These are phyloP conservation scores for Enoplosus armatus DNA, from an alignment of 2,797 vertebrate genomes.

Conservation along the genomic window DNA sequence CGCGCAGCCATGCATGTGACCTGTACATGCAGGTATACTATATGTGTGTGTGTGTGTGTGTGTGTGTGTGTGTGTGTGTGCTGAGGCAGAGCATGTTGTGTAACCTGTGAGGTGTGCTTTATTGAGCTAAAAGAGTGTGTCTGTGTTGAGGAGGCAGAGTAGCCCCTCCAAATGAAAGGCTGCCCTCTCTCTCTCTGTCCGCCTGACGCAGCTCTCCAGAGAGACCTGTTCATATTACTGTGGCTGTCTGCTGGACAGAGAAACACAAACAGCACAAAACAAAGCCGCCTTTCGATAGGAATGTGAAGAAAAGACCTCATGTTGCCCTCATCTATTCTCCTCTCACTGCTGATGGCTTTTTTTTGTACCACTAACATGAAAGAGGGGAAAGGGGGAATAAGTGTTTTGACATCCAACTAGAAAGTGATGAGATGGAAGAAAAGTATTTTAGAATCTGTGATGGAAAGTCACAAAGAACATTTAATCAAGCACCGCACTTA, in stretches of 20 bases:
- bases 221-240: conserved; percentile 68
- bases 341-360: conserved; percentile 28
- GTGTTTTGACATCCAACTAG: conserved; percentile 18
- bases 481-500: background rate
- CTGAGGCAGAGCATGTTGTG: conserved; percentile 46
- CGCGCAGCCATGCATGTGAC: conserved; percentile 51
- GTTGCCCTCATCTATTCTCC: conserved; percentile 45
- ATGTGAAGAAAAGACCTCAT: conserved; percentile 36
- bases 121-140: conserved; percentile 67
- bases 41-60: conserved; percentile 24
- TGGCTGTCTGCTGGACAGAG: conserved; percentile 68
- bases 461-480: background rate
- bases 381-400: conserved; percentile 24
- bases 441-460: conserved; percentile 8
- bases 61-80: conserved; percentile 10
- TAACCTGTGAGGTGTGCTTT: conserved; percentile 64
- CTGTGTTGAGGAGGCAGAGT: conserved; percentile 60
- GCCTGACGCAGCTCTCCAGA: conserved; percentile 61
- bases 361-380: conserved; percentile 34
- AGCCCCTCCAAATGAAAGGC: conserved; percentile 70
- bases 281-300: conserved; percentile 50
- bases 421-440: conserved; percentile 22
- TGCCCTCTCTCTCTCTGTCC: conserved; percentile 54
- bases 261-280: conserved; percentile 71
- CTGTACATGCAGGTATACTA: conserved; percentile 48